Evolutionary conservation across 2,113 vertebrate genomes (phyloP).

Genomic region (Turdus rufiventris): DNA sequence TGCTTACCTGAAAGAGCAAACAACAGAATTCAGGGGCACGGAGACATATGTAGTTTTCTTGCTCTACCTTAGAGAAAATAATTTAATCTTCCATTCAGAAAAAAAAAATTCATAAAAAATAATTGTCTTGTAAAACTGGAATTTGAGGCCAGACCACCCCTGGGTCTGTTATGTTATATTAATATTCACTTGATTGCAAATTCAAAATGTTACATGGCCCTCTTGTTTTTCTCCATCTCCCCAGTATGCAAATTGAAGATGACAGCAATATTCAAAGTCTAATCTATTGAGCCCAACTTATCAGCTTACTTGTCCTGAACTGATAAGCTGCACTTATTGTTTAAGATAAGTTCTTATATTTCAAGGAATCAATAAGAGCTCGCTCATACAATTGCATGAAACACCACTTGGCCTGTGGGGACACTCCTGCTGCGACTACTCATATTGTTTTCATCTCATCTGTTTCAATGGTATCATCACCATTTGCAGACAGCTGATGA

Average conservation of each 20-base stretch:
- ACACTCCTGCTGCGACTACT: neutral
- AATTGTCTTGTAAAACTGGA: neutral
- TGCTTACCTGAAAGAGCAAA: neutral
- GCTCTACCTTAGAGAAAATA: neutral
- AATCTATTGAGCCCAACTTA: neutral
- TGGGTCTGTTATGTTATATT: neutral
- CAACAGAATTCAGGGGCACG: neutral
- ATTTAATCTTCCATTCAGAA: neutral
- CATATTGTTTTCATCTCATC: neutral
- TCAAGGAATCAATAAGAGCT: neutral
- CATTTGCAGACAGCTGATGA: neutral
- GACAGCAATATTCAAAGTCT: neutral
- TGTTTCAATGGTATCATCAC: neutral
- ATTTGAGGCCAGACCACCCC: neutral
- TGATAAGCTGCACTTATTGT: neutral
- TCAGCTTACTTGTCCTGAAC: neutral
- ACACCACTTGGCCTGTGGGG: neutral
- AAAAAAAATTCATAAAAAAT: neutral
- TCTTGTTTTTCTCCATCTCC: neutral
- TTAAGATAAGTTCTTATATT: neutral
- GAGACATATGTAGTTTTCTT: neutral
- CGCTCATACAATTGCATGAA: neutral
- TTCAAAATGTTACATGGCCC: accelerated
- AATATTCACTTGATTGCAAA: neutral
- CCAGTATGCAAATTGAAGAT: neutral